Base-by-base conservation (phyloP, 1,140 invertebrate species). In the Ceratitis capitata region DNA sequence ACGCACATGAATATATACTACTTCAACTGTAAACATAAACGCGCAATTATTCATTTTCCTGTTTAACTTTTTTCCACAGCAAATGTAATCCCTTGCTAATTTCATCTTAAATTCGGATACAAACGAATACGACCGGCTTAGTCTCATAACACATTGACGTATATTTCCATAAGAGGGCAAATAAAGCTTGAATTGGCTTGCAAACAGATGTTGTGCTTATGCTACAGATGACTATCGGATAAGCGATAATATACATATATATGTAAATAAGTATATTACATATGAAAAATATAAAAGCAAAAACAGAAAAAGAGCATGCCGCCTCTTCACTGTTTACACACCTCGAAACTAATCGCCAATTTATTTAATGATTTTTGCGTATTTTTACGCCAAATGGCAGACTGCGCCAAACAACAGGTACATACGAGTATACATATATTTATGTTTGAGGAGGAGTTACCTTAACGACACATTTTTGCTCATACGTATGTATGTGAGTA, bases 301-400 rank as follows among this genome's bases (percentile, higher is more conserved):
- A 56, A 6, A 32, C 3, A 12, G 58, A n/a, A 5, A 56, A 6
- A 32, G 12, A 12, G 58, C 12, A 56, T 29, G 14, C 10, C 32
- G 32, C 32, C n/a, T n/a, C n/a, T n/a, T n/a, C n/a, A 6, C 1
- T 14, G 58, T 32, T 56, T 7, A 14, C 16, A 23, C 19, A 56
- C 51, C 23, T 32, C 35, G 32, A 5, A 69, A 61, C 58, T 69
- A 69, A 69, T 4, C 32, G 29, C 12, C 61, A 39, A 69, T 69
- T 69, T 69, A 69, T 35, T 35, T 69, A 69, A 69, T 69, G 61
- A 35, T 29, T 69, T 69, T 39, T 69, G 61, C 61, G 61, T 32
- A 56, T 69, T 35, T 35, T 69, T 26, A 61, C 61, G 26, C 32
- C 61, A 39, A 19, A 35, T 29, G 23, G 10, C 56, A 58, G 56